A percentile compares a stretch with the other conserved stretches of the same genome.
phyloP scores from a whole-genome alignment of 2,113 vertebrate species.

The Syngnathus typhle region DNA sequence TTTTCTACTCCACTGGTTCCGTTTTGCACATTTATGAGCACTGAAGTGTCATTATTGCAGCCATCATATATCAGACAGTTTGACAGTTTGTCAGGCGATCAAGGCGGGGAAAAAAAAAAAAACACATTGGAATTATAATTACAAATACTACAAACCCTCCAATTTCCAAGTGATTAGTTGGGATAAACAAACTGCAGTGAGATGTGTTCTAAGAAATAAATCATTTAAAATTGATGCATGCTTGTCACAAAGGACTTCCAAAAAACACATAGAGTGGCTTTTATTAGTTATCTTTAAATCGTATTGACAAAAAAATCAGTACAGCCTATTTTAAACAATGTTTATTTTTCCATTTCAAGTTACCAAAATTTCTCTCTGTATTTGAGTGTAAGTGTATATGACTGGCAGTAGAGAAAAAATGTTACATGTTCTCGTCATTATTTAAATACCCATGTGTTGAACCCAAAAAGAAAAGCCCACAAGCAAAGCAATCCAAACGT shows the following conservation, averaged over 20 bases:
- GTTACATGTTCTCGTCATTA: too few relatives aligned
- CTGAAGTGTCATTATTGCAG: conserved; percentile 43
- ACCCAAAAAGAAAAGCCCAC: too few relatives aligned
- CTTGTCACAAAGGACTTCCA: neutral
- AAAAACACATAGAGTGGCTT: neutral
- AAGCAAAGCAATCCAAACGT: too few relatives aligned
- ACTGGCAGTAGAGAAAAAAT: too few relatives aligned
- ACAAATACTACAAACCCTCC: conserved; percentile 27
- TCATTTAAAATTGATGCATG: conserved; percentile 13
- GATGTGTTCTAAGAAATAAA: conserved; percentile 23
- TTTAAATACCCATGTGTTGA: too few relatives aligned
- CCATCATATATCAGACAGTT: conserved; percentile 33
- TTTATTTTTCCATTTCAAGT: neutral
- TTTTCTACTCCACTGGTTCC: conserved; percentile 32
- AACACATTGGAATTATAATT: conserved; percentile 15
- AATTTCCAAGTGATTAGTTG: conserved; percentile 36
- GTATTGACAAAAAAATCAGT: neutral
- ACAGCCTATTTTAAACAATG: neutral
- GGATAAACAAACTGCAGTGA: conserved; percentile 39
- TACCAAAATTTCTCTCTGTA: neutral
- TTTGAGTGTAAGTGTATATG: neutral
- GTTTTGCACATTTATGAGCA: conserved; percentile 34
- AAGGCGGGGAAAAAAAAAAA: conserved; percentile 3
- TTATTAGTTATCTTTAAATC: neutral
- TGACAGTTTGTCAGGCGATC: conserved; percentile 35